Evolutionary conservation across 2,113 vertebrate species (phyloP).

Genomic region (Promerops cafer): DNA sequence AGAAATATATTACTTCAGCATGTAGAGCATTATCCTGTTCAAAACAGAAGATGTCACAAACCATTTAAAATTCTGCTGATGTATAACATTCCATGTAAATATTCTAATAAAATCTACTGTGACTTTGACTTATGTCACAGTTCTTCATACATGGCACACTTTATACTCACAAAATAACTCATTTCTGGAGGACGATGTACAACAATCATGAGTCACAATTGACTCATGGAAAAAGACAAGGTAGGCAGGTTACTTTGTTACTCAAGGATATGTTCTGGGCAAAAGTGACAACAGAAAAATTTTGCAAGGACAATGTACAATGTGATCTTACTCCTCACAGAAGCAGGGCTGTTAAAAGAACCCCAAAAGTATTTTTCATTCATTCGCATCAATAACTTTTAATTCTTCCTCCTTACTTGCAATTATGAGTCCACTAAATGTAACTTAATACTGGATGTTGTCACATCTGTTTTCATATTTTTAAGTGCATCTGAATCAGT

Average conservation of each 20-base stretch:
- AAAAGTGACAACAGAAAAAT: background rate
- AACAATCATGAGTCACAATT: constrained; percentile 32
- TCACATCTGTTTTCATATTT: background rate
- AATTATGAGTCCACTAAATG: background rate
- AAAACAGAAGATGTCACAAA: background rate
- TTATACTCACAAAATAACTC: background rate
- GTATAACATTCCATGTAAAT: background rate
- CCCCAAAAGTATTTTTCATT: background rate
- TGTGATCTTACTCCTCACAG: background rate
- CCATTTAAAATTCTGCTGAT: background rate
- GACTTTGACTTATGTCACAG: background rate
- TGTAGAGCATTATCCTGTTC: background rate
- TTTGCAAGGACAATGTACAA: background rate
- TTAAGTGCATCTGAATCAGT: background rate
- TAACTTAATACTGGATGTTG: background rate
- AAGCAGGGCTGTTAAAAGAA: background rate
- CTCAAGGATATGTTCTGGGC: background rate
- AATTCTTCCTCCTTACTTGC: background rate
- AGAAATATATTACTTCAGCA: background rate
- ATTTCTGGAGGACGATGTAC: background rate
- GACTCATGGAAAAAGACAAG: background rate
- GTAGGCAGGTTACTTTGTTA: background rate
- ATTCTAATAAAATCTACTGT: background rate
- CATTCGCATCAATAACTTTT: background rate
- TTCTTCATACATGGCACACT: background rate